A percentile compares a stretch with the other conserved stretches of the same genome.
Evolutionary conservation across 2,888 invertebrate species (phyloP).

Genomic region (Rapana venosa): DNA sequence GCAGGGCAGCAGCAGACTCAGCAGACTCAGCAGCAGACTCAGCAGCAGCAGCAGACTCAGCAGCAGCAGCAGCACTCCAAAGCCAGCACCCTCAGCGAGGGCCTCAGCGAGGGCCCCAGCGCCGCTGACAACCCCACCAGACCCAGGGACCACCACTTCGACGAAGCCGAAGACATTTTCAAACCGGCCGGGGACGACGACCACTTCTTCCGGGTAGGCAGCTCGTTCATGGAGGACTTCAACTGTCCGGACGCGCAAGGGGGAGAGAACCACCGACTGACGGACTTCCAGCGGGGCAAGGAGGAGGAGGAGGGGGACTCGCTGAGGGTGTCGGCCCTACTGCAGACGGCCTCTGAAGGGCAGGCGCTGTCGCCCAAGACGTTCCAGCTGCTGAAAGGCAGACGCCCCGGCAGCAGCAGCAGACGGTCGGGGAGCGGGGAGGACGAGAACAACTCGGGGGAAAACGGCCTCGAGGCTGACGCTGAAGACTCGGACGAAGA

Average conservation of each 20-base stretch:
- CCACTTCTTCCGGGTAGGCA: slow-evolving; percentile 47
- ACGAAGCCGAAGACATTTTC: slow-evolving; percentile 59
- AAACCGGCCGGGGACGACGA: slow-evolving; percentile 55
- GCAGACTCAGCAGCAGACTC: too few species aligned
- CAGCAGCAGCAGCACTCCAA: neutral
- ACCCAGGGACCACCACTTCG: slow-evolving; percentile 20
- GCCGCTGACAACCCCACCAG: slow-evolving; percentile 10
- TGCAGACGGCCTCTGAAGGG: slow-evolving; percentile 28
- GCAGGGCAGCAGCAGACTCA: neutral
- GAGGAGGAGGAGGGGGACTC: neutral
- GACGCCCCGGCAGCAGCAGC: neutral
- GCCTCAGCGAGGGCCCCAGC: neutral
- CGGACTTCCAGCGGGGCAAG: neutral
- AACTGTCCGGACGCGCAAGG: neutral
- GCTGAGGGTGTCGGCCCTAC: neutral
- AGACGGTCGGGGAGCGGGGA: neutral
- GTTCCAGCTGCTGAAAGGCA: slow-evolving; percentile 26
- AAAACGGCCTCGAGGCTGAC: neutral
- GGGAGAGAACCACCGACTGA: neutral
- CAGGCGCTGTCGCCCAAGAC: slow-evolving; percentile 23
- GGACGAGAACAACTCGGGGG: neutral
- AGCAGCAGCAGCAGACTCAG: neutral
- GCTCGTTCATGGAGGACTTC: slow-evolving; percentile 35
- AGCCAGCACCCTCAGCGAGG: neutral
- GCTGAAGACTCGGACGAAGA: neutral